Evolutionary conservation across 2,888 invertebrate species (phyloP).

Genomic region (Sesamia inferens): DNA sequence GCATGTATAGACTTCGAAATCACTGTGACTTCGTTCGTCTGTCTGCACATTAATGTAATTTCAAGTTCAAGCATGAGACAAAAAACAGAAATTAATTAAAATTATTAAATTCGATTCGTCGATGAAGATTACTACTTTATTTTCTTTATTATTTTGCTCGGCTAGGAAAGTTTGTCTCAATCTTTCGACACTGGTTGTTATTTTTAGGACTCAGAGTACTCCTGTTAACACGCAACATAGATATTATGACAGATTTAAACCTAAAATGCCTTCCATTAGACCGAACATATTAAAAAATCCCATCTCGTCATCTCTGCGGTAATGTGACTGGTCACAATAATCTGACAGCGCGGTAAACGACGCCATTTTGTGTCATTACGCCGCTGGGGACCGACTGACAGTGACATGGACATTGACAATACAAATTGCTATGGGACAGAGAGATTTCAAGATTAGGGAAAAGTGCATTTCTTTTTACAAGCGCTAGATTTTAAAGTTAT

Average conservation of each 20-base stretch:
- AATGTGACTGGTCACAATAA: slow-evolving; percentile 43
- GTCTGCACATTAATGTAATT: slow-evolving; percentile 1
- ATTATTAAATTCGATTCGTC: background rate
- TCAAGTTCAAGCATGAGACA: background rate
- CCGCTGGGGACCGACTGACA: slow-evolving; percentile 9
- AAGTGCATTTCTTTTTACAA: background rate
- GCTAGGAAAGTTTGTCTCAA: background rate
- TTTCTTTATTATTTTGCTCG: background rate
- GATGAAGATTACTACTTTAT: background rate
- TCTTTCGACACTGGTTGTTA: background rate
- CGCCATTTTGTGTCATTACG: slow-evolving; percentile 46
- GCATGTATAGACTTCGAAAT: slow-evolving; percentile 31
- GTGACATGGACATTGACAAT: slow-evolving; percentile 21
- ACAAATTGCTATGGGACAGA: slow-evolving; percentile 22
- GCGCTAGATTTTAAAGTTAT: background rate
- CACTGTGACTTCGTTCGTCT: slow-evolving; percentile 7
- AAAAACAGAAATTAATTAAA: background rate
- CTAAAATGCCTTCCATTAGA: slow-evolving; percentile 8
- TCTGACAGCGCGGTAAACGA: slow-evolving; percentile 47
- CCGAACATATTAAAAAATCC: slow-evolving; percentile 13
- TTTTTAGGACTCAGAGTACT: background rate
- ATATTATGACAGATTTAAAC: background rate
- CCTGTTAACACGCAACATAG: background rate
- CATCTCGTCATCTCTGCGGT: background rate
- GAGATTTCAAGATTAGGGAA: slow-evolving; percentile 21